phyloP scores from a whole-genome alignment of 1,140 invertebrate species.

The Drosophila ironensis region DNA sequence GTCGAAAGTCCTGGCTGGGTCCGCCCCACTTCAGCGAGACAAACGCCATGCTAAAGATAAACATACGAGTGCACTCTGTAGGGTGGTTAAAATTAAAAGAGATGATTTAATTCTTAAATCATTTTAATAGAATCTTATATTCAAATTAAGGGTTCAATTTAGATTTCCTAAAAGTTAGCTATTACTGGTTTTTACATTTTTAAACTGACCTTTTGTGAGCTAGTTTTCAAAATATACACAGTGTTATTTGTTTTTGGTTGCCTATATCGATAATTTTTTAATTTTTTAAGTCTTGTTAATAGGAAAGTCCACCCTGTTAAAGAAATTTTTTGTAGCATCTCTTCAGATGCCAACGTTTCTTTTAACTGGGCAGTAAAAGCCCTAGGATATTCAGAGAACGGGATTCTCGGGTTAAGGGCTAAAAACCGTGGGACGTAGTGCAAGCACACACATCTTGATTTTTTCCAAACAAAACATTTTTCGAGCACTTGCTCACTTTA shows the following conservation, averaged over 20 bases:
- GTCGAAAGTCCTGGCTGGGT: neutral
- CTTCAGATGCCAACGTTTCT: constrained; percentile 50
- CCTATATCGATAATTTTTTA: too few relatives aligned
- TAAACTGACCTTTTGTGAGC: too few relatives aligned
- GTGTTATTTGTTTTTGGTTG: too few relatives aligned
- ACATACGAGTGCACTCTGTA: constrained; percentile 50
- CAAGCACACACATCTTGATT: constrained; percentile 78
- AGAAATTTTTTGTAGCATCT: constrained; percentile 3
- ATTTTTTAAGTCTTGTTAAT: neutral
- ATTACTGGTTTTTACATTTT: too few relatives aligned
- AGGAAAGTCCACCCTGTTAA: constrained; percentile 1
- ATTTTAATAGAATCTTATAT: too few relatives aligned
- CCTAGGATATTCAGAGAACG: neutral
- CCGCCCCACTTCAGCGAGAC: constrained; percentile 69
- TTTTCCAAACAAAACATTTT: constrained; percentile 78
- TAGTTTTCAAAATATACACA: too few relatives aligned
- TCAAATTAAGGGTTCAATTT: too few relatives aligned
- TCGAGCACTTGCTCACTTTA: constrained; percentile 68
- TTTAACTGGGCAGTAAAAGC: constrained; percentile 47
- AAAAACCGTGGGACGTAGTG: constrained; percentile 31
- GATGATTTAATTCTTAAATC: too few relatives aligned
- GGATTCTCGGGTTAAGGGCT: constrained; percentile 14
- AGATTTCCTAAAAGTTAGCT: too few relatives aligned
- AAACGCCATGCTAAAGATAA: constrained; percentile 73
- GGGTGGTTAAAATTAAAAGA: too few relatives aligned